Conservation (phyloP, 2,113 vertebrate species). For the Percina caprodes region DNA sequence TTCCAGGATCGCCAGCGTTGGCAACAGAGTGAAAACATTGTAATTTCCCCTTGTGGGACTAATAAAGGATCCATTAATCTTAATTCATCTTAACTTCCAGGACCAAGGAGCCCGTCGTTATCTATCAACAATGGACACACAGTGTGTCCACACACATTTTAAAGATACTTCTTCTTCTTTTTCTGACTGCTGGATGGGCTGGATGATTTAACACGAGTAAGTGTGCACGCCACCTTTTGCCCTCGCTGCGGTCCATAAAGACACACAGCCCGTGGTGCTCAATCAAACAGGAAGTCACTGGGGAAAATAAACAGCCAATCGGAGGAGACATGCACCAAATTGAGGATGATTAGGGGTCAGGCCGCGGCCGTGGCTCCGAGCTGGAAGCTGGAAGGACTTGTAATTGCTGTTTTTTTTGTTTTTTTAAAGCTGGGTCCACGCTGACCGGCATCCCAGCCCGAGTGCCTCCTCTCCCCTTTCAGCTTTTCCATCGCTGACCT, state of each 20-base stretch:
- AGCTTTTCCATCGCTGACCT: conserved; percentile 71
- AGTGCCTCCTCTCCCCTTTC: conserved; percentile 23
- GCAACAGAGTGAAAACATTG: too few relatives aligned
- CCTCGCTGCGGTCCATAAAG: conserved; percentile 44
- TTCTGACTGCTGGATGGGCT: conserved; percentile 11
- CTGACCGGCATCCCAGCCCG: conserved; percentile 45
- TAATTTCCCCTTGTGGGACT: too few relatives aligned
- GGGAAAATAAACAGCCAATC: conserved; percentile 72
- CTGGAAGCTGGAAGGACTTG: conserved; percentile 50
- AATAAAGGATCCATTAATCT: too few relatives aligned
- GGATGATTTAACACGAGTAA: conserved; percentile 45
- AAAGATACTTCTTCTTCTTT: too few relatives aligned
- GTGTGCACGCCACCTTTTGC: conserved; percentile 48
- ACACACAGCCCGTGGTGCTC: conserved; percentile 45
- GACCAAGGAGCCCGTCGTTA: not conserved
- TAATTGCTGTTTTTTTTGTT: conserved; percentile 65
- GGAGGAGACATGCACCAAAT: conserved; percentile 42
- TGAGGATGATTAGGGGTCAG: conserved; percentile 77
- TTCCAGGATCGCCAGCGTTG: too few relatives aligned
- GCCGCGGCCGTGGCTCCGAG: conserved; percentile 34
- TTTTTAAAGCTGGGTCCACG: conserved; percentile 30
- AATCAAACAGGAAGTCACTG: conserved; percentile 71
- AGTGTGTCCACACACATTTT: too few relatives aligned
- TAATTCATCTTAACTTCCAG: not conserved
- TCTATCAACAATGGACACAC: not conserved